Evolutionary conservation across 1,140 invertebrate species (phyloP).

Genomic region (Lucilia sericata): DNA sequence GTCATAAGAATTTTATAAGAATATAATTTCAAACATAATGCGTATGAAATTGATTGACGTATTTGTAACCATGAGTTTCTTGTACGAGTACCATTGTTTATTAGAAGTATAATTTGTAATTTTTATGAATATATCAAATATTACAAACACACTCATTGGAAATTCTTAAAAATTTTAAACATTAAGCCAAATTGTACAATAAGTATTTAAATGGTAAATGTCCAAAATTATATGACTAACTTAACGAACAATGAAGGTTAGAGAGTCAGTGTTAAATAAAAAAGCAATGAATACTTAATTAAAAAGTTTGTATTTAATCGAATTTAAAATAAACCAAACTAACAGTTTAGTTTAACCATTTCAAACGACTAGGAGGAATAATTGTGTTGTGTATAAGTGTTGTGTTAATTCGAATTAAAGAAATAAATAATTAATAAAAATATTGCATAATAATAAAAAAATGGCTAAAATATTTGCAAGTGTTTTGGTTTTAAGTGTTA

Average conservation of each 20-base stretch:
- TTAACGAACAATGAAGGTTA: slow-evolving; percentile 3
- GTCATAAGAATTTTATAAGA: no score
- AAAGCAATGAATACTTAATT: slow-evolving; percentile 35
- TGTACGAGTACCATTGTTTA: neutral
- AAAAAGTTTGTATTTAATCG: slow-evolving; percentile 34
- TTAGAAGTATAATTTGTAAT: neutral
- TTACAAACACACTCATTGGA: slow-evolving; percentile 23
- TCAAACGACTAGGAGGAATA: slow-evolving; percentile 12
- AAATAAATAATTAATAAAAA: neutral
- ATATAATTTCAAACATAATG: no score
- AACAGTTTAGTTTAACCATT: slow-evolving; percentile 22
- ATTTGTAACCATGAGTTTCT: no score
- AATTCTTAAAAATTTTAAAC: slow-evolving; percentile 14
- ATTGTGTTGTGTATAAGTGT: neutral
- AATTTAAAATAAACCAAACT: neutral
- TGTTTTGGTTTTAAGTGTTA: slow-evolving; percentile 2
- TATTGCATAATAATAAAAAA: neutral
- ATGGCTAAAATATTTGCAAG: neutral
- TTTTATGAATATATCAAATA: neutral
- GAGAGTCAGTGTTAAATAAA: neutral
- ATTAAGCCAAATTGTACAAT: neutral
- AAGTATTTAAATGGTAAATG: slow-evolving; percentile 18
- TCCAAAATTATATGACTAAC: slow-evolving; percentile 38
- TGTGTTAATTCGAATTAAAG: neutral
- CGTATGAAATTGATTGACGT: no score